phyloP scores from a whole-genome alignment of 2,888 invertebrate species.

The Orthonychiurus folsomi region DNA sequence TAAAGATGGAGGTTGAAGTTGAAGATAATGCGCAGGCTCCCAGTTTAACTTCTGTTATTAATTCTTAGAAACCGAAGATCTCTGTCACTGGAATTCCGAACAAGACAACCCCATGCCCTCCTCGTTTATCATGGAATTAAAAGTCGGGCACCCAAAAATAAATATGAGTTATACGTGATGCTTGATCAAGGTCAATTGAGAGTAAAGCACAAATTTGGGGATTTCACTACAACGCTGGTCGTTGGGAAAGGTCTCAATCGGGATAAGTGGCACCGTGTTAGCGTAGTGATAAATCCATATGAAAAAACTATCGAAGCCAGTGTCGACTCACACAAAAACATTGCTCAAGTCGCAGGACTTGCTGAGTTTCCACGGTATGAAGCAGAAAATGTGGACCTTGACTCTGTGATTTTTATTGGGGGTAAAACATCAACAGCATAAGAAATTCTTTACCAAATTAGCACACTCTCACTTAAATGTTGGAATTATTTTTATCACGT shows the following conservation, averaged over 20 bases:
- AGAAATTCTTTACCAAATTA: neutral
- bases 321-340: conserved; percentile 76
- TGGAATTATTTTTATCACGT: too few species aligned
- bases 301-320: conserved; percentile 72
- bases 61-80: conserved; percentile 28
- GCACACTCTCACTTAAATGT: conserved; percentile 5
- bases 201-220: conserved; percentile 84
- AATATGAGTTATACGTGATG: conserved; percentile 82
- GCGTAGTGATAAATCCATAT: conserved; percentile 76
- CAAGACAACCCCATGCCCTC: conserved; percentile 75
- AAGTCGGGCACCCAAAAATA: conserved; percentile 67
- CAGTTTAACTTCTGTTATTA: too few species aligned
- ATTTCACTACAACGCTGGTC: conserved; percentile 71
- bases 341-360: conserved; percentile 66
- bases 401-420: conserved; percentile 79
- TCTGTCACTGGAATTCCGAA: conserved; percentile 76
- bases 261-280: conserved; percentile 83
- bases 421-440: conserved; percentile 56
- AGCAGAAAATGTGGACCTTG: conserved; percentile 66
- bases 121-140: conserved; percentile 84
- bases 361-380: conserved; percentile 70
- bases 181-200: conserved; percentile 85
- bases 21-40: neutral
- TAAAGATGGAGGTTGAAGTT: too few species aligned
- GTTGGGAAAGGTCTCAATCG: conserved; percentile 80